Percentiles rank a stretch among this genome's conserved stretches.
Evolutionary conservation across 2,888 invertebrate species (phyloP).

Genomic region (Callinectes sapidus): DNA sequence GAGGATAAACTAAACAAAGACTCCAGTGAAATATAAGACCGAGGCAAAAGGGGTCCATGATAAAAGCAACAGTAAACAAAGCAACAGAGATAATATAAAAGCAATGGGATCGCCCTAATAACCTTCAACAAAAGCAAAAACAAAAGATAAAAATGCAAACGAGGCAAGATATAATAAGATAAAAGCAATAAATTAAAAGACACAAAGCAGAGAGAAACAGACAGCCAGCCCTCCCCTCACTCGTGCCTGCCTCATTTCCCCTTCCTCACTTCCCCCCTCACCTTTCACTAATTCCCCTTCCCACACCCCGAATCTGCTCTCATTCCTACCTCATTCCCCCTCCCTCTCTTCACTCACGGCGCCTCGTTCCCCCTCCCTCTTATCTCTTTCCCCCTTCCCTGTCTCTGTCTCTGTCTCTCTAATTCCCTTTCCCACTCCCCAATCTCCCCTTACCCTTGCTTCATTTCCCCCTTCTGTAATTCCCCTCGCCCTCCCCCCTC

Average conservation of each 20-base stretch:
- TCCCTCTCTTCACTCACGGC: neutral
- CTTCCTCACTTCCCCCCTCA: neutral
- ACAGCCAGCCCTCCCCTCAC: constrained; percentile 10
- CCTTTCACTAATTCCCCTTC: neutral
- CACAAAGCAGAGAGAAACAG: neutral
- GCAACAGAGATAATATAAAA: neutral
- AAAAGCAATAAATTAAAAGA: neutral
- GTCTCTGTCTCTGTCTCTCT: constrained; percentile 8
- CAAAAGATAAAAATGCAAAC: neutral
- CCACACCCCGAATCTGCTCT: neutral
- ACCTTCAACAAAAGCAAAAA: neutral
- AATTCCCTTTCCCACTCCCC: constrained; percentile 5
- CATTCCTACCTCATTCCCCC: constrained; percentile 9
- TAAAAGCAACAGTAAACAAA: neutral
- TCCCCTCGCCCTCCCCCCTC: neutral
- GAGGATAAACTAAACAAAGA: neutral
- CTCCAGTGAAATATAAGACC: neutral
- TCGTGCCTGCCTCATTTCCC: neutral
- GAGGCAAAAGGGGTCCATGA: neutral
- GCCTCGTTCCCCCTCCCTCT: neutral
- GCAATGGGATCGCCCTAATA: neutral
- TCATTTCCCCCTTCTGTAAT: constrained; percentile 4
- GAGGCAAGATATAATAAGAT: neutral
- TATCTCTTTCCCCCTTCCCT: neutral
- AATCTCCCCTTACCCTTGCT: neutral